phyloP scores from a whole-genome alignment of 2,797 vertebrate genomes.

The Scolopax bukidnonensis region DNA sequence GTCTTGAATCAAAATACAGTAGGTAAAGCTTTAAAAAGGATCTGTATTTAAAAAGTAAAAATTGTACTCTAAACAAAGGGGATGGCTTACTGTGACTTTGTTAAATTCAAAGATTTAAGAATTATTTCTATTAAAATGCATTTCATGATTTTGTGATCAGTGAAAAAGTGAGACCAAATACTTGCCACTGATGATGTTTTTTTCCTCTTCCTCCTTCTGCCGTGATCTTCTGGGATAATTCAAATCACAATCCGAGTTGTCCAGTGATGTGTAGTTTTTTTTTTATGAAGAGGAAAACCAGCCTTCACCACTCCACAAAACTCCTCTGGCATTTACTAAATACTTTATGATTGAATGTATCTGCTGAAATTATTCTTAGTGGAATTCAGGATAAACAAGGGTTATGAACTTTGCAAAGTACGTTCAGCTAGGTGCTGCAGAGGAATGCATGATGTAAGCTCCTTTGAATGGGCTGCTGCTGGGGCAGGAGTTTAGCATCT shows the following conservation, averaged over 20 bases:
- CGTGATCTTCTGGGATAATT: background rate
- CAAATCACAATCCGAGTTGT: background rate
- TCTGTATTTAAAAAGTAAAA: background rate
- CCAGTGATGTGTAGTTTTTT: background rate
- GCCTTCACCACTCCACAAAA: background rate
- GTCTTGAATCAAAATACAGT: background rate
- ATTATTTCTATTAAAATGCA: background rate
- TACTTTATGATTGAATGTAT: background rate
- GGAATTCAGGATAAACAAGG: background rate
- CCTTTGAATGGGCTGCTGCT: background rate
- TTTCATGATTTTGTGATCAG: background rate
- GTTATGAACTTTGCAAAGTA: background rate
- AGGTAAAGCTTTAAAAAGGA: background rate
- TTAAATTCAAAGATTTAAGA: background rate
- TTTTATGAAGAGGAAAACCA: background rate
- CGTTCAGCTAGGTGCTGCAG: background rate
- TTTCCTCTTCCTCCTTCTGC: background rate
- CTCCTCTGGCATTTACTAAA: background rate
- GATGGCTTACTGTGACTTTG: background rate
- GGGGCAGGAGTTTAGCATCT: background rate
- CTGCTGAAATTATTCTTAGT: background rate
- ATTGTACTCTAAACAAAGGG: background rate
- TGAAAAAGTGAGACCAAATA: background rate
- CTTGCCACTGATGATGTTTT: background rate
- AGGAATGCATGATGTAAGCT: fast-evolving